A percentile compares a stretch with the other conserved stretches of the same genome.
phyloP scores from a whole-genome alignment of 2,797 vertebrate genomes.

The Lagodon rhomboides region DNA sequence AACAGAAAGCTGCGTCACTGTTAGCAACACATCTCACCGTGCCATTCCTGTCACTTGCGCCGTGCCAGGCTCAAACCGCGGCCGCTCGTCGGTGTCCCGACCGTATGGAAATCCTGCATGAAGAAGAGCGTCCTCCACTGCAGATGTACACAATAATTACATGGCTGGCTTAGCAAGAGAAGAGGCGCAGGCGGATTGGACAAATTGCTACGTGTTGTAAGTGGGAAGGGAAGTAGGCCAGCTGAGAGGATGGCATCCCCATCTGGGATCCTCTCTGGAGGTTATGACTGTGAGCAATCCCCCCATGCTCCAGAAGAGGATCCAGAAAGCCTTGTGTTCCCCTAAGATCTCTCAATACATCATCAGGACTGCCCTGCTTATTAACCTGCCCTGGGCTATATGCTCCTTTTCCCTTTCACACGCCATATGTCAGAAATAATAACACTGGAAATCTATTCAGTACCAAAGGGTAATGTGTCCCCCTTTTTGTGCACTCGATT shows the following conservation, averaged over 20 bases:
- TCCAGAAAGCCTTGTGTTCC: slow-evolving; percentile 43
- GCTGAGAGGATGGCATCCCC: slow-evolving; percentile 70
- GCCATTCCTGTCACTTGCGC: slow-evolving; percentile 11
- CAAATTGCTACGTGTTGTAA: slow-evolving; percentile 73
- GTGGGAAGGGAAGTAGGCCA: slow-evolving; percentile 75
- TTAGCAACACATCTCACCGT: slow-evolving; percentile 22
- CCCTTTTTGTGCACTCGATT: slow-evolving; percentile 18
- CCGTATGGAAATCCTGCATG: slow-evolving; percentile 42
- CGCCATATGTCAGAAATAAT: slow-evolving; percentile 54
- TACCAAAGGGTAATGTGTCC: slow-evolving; percentile 8
- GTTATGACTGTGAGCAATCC: slow-evolving; percentile 60
- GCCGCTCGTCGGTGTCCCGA: not conserved
- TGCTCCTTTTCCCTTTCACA: slow-evolving; percentile 29
- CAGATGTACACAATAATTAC: slow-evolving; percentile 74
- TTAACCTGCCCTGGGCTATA: slow-evolving; percentile 39
- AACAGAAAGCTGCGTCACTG: slow-evolving; percentile 25
- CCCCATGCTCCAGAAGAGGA: slow-evolving; percentile 46
- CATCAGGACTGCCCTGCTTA: slow-evolving; percentile 55
- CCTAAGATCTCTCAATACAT: slow-evolving; percentile 43
- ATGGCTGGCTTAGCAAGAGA: slow-evolving; percentile 72
- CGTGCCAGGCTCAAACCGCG: slow-evolving; percentile 11
- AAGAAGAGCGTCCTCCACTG: slow-evolving; percentile 40
- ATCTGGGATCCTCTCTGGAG: slow-evolving; percentile 74
- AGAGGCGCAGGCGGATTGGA: slow-evolving; percentile 64
- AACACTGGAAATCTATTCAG: slow-evolving; percentile 31